Evolutionary conservation across 92 coral and sea anemone species (phyloP), one percentile per base, ranked within the genome.

Genomic region (Phenganax subtilis): DNA sequence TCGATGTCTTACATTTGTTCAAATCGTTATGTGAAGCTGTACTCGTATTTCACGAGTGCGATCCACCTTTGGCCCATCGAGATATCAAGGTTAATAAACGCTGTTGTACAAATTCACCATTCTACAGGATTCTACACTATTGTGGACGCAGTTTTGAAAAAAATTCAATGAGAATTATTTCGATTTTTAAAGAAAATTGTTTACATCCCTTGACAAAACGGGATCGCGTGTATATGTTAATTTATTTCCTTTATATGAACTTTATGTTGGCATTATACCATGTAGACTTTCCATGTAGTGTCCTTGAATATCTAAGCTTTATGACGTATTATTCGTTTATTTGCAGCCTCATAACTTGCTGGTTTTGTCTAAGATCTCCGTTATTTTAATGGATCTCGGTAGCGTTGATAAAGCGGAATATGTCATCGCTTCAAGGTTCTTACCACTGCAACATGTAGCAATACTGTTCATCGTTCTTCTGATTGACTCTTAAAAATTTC

Each of bases 341-440:
- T 59, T 69, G 2, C 84, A 96, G 99, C 99, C 99, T 52, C 99
- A 96, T 64, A 96, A 96, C 80, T 87, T 96, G 53, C 85, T 96
- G 17, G 82, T 96, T 57, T 93, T 87, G 44, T 90, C 92, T 12
- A 88, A 87, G 56, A 84, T 80, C 65, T 70, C 99, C 3, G 90
- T 96, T n/a, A 88, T 96, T 37, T 75, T 96, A 29, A 92, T 96
- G 93, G 99, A 96, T 77, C 96, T 96, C 54, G 99, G 99, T 0
- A 96, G 99, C 85, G 99, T 96, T 14, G 86, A 89, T 8, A 87
- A 86, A 75, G 99, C 99, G 54, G 86, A 92, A 54, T 86, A 88
- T 16, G 75, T 83, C 12, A 90, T 96, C 57, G 87, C 88, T 8
- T 96, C 99, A 15, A 87, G 98, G 98, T 93, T 60, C 9, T 25